phyloP scores from a whole-genome alignment of 2,888 invertebrate genomes.

The Metallyticus violacea region DNA sequence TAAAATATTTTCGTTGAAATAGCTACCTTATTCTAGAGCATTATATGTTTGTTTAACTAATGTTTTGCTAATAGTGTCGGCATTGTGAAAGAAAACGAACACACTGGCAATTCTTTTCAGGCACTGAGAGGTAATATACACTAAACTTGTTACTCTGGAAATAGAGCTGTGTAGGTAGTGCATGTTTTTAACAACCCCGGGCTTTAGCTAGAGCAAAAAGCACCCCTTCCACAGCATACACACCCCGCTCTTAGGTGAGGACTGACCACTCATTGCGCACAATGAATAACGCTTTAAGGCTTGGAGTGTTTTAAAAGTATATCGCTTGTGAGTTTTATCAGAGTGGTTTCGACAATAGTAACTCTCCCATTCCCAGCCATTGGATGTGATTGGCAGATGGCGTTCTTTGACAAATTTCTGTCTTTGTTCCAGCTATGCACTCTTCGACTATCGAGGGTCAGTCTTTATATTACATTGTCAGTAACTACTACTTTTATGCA shows the following conservation, averaged over 20 bases:
- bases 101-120: not conserved
- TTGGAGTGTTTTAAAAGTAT: not conserved
- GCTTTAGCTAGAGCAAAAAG: too few relatives aligned
- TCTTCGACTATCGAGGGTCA: not conserved
- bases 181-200: not conserved
- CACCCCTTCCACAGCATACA: too few relatives aligned
- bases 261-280: not conserved
- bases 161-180: not conserved
- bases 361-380: not conserved
- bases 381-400: not conserved
- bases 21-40: too few relatives aligned
- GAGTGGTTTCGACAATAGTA: not conserved
- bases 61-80: not conserved
- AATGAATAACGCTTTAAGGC: not conserved
- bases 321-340: not conserved
- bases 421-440: not conserved
- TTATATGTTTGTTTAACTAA: too few relatives aligned
- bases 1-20: too few relatives aligned
- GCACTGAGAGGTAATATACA: not conserved
- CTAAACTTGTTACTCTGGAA: not conserved
- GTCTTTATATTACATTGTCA: too few relatives aligned
- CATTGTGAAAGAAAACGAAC: not conserved
- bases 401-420: not conserved
- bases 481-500: too few relatives aligned
- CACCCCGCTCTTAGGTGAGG: not conserved